phyloP scores from a whole-genome alignment of 2,797 vertebrate genomes.

The Dromococcyx pavoninus region DNA sequence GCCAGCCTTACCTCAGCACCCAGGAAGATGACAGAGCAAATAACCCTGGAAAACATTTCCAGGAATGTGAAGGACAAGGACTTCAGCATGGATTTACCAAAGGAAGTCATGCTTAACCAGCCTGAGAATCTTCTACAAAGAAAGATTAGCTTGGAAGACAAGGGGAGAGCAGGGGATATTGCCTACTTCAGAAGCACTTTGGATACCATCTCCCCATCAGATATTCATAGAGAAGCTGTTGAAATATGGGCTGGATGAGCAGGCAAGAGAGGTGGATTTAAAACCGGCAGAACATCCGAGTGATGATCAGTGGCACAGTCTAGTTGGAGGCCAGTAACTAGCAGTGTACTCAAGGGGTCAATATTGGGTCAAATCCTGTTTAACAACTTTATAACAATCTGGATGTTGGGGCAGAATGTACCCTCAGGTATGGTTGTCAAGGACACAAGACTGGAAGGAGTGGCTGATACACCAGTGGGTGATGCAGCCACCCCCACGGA shows the following conservation, averaged over 20 bases:
- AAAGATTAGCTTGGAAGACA: background rate
- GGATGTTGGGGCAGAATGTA: background rate
- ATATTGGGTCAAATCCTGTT: background rate
- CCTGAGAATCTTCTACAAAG: background rate
- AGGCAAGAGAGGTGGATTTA: background rate
- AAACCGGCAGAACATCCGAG: background rate
- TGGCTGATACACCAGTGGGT: background rate
- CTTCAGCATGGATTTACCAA: background rate
- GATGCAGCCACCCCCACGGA: background rate
- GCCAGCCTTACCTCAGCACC: background rate
- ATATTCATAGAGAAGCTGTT: background rate
- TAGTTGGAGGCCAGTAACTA: background rate
- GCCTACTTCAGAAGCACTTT: background rate
- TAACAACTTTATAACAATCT: background rate
- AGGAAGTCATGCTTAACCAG: background rate
- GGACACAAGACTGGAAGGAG: background rate
- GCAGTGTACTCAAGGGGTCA: background rate
- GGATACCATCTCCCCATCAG: background rate
- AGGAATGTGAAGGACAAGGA: background rate
- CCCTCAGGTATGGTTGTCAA: background rate
- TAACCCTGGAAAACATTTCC: background rate
- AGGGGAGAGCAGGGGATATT: background rate
- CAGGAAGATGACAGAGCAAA: background rate
- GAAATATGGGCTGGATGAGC: background rate
- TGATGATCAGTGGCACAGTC: background rate